phyloP scores from a whole-genome alignment of 2,113 vertebrate genomes.

The cattle (Bos taurus) region ARS-UCD2.0 NC_037335.1:49639001-49639500 shows the following conservation, averaged over 20 bases:
- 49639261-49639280: neutral
- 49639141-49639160: neutral
- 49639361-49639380: neutral
- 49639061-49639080: neutral
- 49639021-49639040: neutral
- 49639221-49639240: neutral
- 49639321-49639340: neutral
- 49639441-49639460: neutral
- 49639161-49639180: neutral
- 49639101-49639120: neutral
- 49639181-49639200: neutral
- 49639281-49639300: neutral
- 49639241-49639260: neutral
- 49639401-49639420: neutral
- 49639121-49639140: neutral
- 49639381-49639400: neutral
- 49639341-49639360: neutral
- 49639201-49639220: neutral
- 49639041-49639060: neutral
- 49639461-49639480: neutral
- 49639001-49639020: neutral
- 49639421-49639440: neutral
- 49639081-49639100: neutral
- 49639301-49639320: neutral
- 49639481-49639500: neutral